Conservation (phyloP, 2,888 invertebrate species). For the Bugulina stolonifera region DNA sequence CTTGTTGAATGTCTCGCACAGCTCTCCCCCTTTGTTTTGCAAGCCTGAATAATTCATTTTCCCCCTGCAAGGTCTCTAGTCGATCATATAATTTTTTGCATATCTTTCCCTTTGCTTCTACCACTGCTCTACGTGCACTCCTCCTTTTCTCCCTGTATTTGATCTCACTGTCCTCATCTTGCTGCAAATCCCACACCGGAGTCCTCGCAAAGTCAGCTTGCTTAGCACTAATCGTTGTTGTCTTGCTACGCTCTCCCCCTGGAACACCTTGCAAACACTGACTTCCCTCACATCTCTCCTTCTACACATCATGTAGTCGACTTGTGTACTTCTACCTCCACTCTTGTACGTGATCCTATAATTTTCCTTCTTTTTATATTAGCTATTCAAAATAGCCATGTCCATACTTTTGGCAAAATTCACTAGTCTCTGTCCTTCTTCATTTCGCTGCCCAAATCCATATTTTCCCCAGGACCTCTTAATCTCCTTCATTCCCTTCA, state of each 20-base stretch:
- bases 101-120: neutral
- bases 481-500: too few species aligned
- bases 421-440: conserved; percentile 43
- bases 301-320: neutral
- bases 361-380: neutral
- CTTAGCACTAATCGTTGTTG: neutral
- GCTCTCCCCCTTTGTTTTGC: neutral
- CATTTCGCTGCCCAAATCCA: conserved; percentile 42
- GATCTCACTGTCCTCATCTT: neutral
- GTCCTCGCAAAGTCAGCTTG: neutral
- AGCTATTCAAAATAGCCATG: neutral
- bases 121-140: neutral
- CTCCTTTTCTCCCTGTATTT: neutral
- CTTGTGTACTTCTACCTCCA: neutral
- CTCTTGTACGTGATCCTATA: neutral
- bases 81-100: neutral
- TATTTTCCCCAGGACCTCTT: too few species aligned
- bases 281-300: neutral
- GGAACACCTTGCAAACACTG: neutral
- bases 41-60: neutral
- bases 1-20: neutral
- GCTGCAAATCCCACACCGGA: neutral
- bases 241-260: neutral
- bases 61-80: neutral
- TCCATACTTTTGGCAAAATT: neutral